phyloP scores from a whole-genome alignment of 2,797 vertebrate species.

The Lagodon rhomboides region DNA sequence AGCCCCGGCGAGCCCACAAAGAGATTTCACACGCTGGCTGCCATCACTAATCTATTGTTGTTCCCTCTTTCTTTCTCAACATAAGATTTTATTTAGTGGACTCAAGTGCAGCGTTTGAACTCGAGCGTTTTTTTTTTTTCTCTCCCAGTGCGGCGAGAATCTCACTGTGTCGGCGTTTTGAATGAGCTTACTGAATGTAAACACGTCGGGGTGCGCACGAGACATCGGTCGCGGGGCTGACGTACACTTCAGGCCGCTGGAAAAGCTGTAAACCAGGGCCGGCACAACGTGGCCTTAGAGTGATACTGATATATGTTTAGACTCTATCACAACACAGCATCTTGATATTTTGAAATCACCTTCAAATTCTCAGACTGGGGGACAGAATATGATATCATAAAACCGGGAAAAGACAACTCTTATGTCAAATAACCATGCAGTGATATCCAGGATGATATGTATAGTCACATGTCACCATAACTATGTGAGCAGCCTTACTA shows the following conservation, averaged over 20 bases:
- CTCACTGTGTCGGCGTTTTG: slow-evolving; percentile 31
- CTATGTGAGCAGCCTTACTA: too few relatives aligned
- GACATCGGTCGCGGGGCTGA: slow-evolving; percentile 32
- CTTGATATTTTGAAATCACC: too few relatives aligned
- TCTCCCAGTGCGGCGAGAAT: slow-evolving; percentile 17
- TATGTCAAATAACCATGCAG: too few relatives aligned
- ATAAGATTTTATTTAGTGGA: slow-evolving; percentile 68
- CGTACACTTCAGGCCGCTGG: slow-evolving; percentile 21
- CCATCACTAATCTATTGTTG: slow-evolving; percentile 75
- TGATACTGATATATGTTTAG: too few relatives aligned
- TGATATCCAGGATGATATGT: too few relatives aligned
- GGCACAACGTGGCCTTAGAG: too few relatives aligned
- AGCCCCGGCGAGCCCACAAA: slow-evolving; percentile 61
- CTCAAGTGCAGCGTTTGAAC: slow-evolving; percentile 64
- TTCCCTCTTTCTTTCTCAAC: slow-evolving; percentile 47
- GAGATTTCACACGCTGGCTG: slow-evolving; percentile 76
- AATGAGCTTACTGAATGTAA: slow-evolving; percentile 48
- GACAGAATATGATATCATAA: too few relatives aligned
- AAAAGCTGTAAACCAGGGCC: slow-evolving; percentile 17
- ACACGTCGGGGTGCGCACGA: slow-evolving; percentile 36
- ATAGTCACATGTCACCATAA: too few relatives aligned
- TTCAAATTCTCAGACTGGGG: too few relatives aligned
- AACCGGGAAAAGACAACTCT: too few relatives aligned
- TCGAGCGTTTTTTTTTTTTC: neutral
- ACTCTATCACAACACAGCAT: too few relatives aligned